Evolutionary conservation across 2,888 invertebrate genomes (phyloP), one percentile per base, ranked within the genome.

Genomic region (Lochmaea crataegi): DNA sequence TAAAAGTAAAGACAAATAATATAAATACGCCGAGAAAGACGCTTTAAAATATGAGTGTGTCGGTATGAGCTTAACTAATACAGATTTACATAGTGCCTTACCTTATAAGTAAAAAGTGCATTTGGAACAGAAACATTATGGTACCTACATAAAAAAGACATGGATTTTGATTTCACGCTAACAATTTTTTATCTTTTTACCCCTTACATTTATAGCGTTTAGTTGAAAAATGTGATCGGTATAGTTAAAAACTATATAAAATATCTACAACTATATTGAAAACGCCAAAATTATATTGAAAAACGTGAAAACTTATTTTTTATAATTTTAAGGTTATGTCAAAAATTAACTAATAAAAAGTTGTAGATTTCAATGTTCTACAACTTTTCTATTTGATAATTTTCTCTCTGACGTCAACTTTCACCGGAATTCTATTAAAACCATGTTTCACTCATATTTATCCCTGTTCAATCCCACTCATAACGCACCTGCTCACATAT

Each of bases 11-110:
- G 69, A 75, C 77, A 74, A 63, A 57, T 58, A 71, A 63, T 65
- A 48, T 69, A 77, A n/a, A n/a, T n/a, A n/a, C n/a, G n/a, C n/a
- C n/a, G n/a, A n/a, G 68, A 69, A 64, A 75, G 78, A 79, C 79
- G 78, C 79, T 81, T 76, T 73, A 61, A 74, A 73, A 76, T 72
- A 75, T 76, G 79, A 81, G 89, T 89, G 89, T 89, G 89, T 90
- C 90, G 89, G 90, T 89, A 90, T 89, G 90, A 90, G 90, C 90
- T 90, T 90, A 90, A 70, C 87, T 74, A n/a, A n/a, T n/a, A 77
- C 80, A 78, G 73, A 77, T 78, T 72, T 69, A 71, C 78, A 78
- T 79, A 80, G 90, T 90, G 90, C 90, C 90, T 90, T 90, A 90
- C 88, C 89, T 87, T 88, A 42, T 64, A 87, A 78, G 78, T 78